Evolutionary conservation across 1,140 invertebrate species (phyloP), one percentile per base, ranked within the genome.

Genomic region (Drosophila dunni): DNA sequence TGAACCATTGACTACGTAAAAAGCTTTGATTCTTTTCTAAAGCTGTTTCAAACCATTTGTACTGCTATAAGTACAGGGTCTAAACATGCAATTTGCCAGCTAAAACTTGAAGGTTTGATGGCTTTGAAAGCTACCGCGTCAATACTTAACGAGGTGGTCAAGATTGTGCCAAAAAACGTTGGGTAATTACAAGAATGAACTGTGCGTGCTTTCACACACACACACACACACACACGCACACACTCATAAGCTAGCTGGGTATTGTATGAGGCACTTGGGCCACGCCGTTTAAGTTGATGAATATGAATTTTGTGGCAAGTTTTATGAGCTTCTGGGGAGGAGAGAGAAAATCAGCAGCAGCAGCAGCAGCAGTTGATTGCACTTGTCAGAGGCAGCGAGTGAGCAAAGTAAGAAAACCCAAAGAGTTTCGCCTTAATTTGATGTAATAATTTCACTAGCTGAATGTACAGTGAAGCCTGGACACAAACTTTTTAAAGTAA

Each of bases 101-200:
- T 53, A 36, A n/a, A 13, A 53, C 48, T 63, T 15, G 10, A 48
- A 40, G 40, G 8, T 20, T 45, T 10, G 54, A 6, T 38, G 33
- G 11, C 77, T 64, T 78, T 77, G 53, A 88, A 61, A 89, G 58
- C 76, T 13, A 61, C 83, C 84, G 83, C 77, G 68, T 65, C 82
- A 78, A 72, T 34, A 66, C 71, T 88, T 88, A 89, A 88, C 75
- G 83, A 88, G 79, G 79, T 88, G 83, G 83, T 76, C 83, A 79
- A 83, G 79, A 88, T 85, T 85, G 81, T 81, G 81, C 79, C 82
- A 86, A 85, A 86, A 82, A 86, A 68, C 64, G 72, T 71, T 82
- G 78, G 68, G 69, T 84, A 84, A 85, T 84, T 84, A 85, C 81
- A 71, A 65, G 60, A 71, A 15, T 36, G 44, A 69, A 45, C 60